phyloP scores from a whole-genome alignment of 2,797 vertebrate genomes.

The Eospalax fontanierii region DNA sequence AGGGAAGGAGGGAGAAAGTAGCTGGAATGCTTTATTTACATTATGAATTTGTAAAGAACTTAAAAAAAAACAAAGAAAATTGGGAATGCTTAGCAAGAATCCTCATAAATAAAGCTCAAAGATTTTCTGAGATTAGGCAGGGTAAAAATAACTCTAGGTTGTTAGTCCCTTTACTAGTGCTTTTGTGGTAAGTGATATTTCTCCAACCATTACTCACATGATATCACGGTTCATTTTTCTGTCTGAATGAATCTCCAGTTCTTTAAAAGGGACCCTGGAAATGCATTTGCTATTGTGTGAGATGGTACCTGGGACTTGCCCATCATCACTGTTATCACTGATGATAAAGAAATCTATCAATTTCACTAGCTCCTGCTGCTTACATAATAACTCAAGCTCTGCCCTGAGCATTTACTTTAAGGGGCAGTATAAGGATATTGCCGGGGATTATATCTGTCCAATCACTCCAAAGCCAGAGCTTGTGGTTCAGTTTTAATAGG shows the following conservation, averaged over 20 bases:
- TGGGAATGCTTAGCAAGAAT: neutral
- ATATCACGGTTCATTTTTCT: conserved; percentile 78
- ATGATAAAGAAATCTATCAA: conserved; percentile 76
- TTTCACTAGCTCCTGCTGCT: conserved; percentile 73
- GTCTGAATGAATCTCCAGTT: conserved; percentile 63
- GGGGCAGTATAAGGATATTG: conserved; percentile 66
- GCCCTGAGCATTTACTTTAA: conserved; percentile 67
- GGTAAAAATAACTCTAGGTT: conserved; percentile 44
- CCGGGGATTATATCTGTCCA: conserved; percentile 68
- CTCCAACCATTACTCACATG: conserved; percentile 74
- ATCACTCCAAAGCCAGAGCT: conserved; percentile 62
- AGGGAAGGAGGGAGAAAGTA: neutral
- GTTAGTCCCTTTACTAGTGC: conserved; percentile 56
- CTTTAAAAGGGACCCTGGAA: conserved; percentile 66
- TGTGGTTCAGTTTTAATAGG: conserved; percentile 79
- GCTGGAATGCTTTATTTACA: neutral
- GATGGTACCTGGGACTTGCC: conserved; percentile 64
- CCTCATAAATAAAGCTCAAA: conserved; percentile 57
- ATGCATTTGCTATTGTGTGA: conserved; percentile 75
- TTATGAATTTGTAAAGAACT: neutral
- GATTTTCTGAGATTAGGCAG: conserved; percentile 7
- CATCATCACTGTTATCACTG: conserved; percentile 63
- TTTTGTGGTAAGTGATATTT: conserved; percentile 76
- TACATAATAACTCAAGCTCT: conserved; percentile 77
- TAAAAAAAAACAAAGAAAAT: neutral